Percentiles rank a stretch among this genome's conserved stretches.
Conservation (phyloP, 2,113 vertebrate genomes). For the Oncorhynchus mykiss region DNA sequence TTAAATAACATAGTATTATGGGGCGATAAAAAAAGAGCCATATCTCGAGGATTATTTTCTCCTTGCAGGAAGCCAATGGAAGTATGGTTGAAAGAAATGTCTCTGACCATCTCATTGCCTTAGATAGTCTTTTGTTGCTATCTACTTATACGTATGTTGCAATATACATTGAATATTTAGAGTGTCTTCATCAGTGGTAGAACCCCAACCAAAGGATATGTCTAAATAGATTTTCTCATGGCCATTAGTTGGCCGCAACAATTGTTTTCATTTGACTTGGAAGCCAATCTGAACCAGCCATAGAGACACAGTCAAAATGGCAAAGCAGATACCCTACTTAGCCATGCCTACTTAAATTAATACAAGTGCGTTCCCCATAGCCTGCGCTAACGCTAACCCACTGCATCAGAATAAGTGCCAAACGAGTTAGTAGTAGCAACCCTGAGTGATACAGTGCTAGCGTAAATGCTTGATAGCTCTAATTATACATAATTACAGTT, state of each 20-base stretch:
- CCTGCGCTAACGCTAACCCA: background rate
- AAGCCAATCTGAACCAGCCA: background rate
- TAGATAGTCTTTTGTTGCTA: background rate
- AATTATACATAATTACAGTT: constrained; percentile 10
- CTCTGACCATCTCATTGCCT: background rate
- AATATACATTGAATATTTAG: background rate
- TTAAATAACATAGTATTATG: background rate
- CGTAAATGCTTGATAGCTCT: background rate
- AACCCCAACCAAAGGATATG: background rate
- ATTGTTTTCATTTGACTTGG: too few species aligned
- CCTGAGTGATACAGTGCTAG: background rate
- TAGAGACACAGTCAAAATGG: background rate
- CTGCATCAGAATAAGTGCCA: background rate
- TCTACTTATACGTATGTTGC: too few species aligned
- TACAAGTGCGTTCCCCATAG: background rate
- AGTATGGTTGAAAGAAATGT: constrained; percentile 21
- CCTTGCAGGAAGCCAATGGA: constrained; percentile 29
- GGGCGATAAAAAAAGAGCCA: constrained; percentile 34
- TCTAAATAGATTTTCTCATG: background rate
- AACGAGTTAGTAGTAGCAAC: background rate
- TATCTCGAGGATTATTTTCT: constrained; percentile 46
- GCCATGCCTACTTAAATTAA: background rate
- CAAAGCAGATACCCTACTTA: background rate
- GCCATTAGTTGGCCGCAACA: too few species aligned
- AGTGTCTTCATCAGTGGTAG: background rate